Base-by-base conservation (phyloP, 2,113 vertebrate species). In the Echinops telfairi region DNA sequence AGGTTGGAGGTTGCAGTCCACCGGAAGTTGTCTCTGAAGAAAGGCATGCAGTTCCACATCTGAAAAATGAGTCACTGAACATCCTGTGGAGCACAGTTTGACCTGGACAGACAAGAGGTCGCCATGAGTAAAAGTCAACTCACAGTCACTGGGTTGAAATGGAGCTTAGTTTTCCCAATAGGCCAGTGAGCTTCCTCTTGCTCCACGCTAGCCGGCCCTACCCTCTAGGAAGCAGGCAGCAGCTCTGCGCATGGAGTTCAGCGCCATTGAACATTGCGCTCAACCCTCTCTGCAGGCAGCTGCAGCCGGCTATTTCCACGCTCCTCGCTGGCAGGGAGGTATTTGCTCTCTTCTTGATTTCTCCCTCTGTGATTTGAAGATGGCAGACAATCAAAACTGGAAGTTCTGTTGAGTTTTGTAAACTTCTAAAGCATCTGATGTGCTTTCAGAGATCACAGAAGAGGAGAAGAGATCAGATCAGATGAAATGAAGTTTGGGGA, bases 381-480 rank as follows among this genome's bases (percentile, higher is more conserved):
- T 43, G 23, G n/a, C 25, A 57, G 11, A 73, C 15, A 81, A 81
- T 95, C 82, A 68, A 71, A 87, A 93, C 66, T 47, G 40, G 38
- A 91, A 78, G 57, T 43, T 88, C 20, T 58, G 60, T 88, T 82
- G 58, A 57, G 27, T 66, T 31, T 87, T 85, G 60, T 58, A 43
- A 76, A 78, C 53, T 92, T 95, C 40, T 86, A 81, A 90, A 75
- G 70, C 93, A 88, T 47, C 12, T 80, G 47, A 5, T n/a, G 33
- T 77, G 83, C 47, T 81, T 87, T 91, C 79, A 80, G 66, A 95
- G 85, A 70, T 76, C 79, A 92, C 58, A 91, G 66, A 77, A 84
- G 60, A 91, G 78, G 76, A 53, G 19, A 70, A 40, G 25, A 86
- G 31, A 88, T 83, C 27, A 95, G 62, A 92, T 75, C 33, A 85